Evolutionary conservation across 2,113 vertebrate genomes (phyloP).

Genomic region (Corythoichthys intestinalis): DNA sequence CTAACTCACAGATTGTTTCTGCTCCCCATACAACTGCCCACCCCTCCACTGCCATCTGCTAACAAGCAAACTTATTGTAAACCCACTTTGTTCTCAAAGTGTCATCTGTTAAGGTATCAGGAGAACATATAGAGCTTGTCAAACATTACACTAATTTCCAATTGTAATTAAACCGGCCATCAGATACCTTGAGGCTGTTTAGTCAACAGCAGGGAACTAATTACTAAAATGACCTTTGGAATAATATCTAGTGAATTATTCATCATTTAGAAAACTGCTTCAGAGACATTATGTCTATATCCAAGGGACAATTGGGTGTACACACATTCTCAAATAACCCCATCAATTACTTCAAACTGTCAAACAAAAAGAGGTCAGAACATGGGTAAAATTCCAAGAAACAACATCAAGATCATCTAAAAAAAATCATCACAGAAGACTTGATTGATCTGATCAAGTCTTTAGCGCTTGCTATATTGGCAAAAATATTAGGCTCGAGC

Average conservation of each 20-base stretch:
- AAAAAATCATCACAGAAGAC: background rate
- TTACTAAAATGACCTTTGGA: slow-evolving; percentile 83
- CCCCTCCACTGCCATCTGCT: slow-evolving; percentile 48
- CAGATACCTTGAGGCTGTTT: slow-evolving; percentile 80
- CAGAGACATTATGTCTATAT: slow-evolving; percentile 67
- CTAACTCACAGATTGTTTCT: slow-evolving; percentile 22
- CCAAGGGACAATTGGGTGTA: slow-evolving; percentile 56
- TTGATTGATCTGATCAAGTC: background rate
- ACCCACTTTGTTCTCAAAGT: slow-evolving; percentile 70
- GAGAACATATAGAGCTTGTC: slow-evolving; percentile 78
- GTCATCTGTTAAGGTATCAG: slow-evolving; percentile 65
- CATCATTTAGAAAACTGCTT: slow-evolving; percentile 75
- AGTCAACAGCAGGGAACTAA: slow-evolving; percentile 82
- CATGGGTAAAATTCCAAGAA: slow-evolving; percentile 22
- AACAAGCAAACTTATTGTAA: slow-evolving; percentile 70
- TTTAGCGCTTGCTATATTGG: background rate
- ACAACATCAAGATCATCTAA: background rate
- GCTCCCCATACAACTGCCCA: slow-evolving; percentile 12
- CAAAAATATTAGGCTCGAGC: background rate
- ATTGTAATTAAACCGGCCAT: slow-evolving; percentile 82
- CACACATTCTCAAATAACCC: slow-evolving; percentile 40
- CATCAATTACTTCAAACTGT: slow-evolving; percentile 40
- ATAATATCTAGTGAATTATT: slow-evolving; percentile 83
- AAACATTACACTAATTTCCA: slow-evolving; percentile 78
- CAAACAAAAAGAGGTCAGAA: slow-evolving; percentile 48